Base-by-base conservation (phyloP, 1,140 invertebrate species). In the Pseudomyrmex concolor region DNA sequence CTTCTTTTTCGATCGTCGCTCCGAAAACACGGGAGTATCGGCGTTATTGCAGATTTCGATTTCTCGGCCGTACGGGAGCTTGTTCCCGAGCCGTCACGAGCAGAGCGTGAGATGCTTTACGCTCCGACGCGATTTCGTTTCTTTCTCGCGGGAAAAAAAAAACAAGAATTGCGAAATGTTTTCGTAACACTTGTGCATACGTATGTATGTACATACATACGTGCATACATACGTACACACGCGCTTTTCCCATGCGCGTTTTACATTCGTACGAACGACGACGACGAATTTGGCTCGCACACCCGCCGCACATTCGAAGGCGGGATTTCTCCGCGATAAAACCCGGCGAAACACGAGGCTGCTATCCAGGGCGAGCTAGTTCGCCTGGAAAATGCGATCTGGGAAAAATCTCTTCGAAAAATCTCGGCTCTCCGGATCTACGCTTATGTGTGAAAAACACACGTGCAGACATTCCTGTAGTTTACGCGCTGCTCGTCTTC, bases 271-370 rank as follows among this genome's bases (percentile, higher is more conserved):
- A 34, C 34, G 34, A 34, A 34, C 34, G 34, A 34, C 34, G 34
- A 34, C 50, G 67, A 70, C 51, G 8, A 57, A 68, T 59, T 70
- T 62, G 67, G 19, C 51, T 60, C 54, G 50, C 81, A 72, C 51
- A 48, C 54, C 17, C 63, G 57, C 60, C 34, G 48, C 25, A 43
- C 25, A 17, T 45, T 80, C 68, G 85, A 80, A 84, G 85, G 80
- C 55, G 86, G 86, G 86, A 87, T 86, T 80, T 87, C 63, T 73
- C 73, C 63, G 19, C 74, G 85, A 87, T 87, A 86, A 87, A 86
- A 84, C 86, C 81, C 63, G 83, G 48, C 66, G 85, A 84, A 87
- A 86, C 67, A 71, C 85, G 86, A 84, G 55, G 81, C 72, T 48
- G 68, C 50, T 84, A 64, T 55, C 60, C 62, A 34, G 17, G 45